Percentiles rank a stretch among this genome's conserved stretches.
These are phyloP conservation scores for Drosophila yakuba DNA, from an alignment of 1,140 invertebrate species.

Conservation along the genomic window DNA sequence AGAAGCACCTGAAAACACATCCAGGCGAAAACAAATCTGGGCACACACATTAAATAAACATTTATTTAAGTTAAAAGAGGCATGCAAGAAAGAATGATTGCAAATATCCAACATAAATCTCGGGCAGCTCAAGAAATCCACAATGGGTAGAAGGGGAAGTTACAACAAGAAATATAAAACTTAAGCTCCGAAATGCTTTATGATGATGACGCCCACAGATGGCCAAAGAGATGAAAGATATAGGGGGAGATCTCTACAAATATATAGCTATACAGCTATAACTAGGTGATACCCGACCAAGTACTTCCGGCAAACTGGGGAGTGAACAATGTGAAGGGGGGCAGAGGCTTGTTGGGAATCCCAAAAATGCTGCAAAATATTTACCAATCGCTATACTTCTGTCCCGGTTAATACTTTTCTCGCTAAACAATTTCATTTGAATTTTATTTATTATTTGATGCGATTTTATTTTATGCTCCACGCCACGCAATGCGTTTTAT, in stretches of 20 bases:
- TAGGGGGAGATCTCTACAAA: constrained; percentile 7
- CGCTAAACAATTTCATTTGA: constrained; percentile 65
- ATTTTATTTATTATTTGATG: constrained; percentile 75
- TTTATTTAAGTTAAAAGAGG: constrained; percentile 62
- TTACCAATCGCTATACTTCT: constrained; percentile 26
- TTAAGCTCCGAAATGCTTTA: constrained; percentile 74
- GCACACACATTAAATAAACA: constrained; percentile 65
- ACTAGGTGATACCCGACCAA: constrained; percentile 67
- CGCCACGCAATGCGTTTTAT: constrained; percentile 57
- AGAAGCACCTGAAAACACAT: constrained; percentile 63
- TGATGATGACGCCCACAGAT: constrained; percentile 70
- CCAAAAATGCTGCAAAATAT: constrained; percentile 56
- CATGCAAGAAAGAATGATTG: constrained; percentile 67
- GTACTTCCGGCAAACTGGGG: constrained; percentile 57
- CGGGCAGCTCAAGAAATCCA: constrained; percentile 35
- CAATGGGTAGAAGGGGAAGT: constrained; percentile 44
- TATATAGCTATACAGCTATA: constrained; percentile 21
- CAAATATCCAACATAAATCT: constrained; percentile 80
- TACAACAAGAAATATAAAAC: constrained; percentile 56
- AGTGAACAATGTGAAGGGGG: neutral
- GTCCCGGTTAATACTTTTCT: constrained; percentile 25
- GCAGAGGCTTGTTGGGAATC: constrained; percentile 31
- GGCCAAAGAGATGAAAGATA: constrained; percentile 57
- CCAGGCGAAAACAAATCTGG: constrained; percentile 19
- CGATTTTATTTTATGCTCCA: constrained; percentile 54